Percentiles rank a stretch among this genome's conserved stretches.
phyloP scores from a whole-genome alignment of 2,888 invertebrate species.

The Micoletzkya japonica region DNA sequence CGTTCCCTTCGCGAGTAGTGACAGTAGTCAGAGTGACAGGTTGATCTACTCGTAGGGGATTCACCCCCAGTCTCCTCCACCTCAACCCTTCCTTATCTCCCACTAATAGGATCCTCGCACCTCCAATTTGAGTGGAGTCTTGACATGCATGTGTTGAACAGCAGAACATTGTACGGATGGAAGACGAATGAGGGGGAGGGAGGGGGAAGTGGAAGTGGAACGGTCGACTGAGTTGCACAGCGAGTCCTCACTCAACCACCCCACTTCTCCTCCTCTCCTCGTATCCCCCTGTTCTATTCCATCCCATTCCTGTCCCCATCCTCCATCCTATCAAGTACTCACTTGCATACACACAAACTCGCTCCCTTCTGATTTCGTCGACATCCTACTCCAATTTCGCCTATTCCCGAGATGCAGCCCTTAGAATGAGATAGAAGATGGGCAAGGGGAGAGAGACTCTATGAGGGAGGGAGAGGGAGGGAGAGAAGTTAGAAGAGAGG shows the following conservation, averaged over 20 bases:
- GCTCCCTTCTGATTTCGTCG: constrained; percentile 25
- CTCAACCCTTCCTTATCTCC: no score
- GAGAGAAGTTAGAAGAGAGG: neutral
- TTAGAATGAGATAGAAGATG: neutral
- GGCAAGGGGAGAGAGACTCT: neutral
- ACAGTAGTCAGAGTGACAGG: constrained; percentile 21
- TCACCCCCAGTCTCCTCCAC: no score
- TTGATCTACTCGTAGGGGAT: constrained; percentile 8
- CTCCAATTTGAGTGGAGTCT: no score
- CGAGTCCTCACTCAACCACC: neutral
- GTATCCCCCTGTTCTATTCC: neutral
- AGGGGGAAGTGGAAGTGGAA: constrained; percentile 3
- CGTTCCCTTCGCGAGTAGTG: constrained; percentile 14
- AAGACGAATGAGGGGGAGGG: constrained; percentile 16
- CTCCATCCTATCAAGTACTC: neutral
- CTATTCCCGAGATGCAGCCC: constrained; percentile 14
- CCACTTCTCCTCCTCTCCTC: neutral
- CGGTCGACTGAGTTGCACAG: constrained; percentile 16
- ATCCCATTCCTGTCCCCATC: neutral
- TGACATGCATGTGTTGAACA: neutral
- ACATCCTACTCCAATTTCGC: constrained; percentile 10
- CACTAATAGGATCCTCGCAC: no score
- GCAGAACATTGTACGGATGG: constrained; percentile 15
- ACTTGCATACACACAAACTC: constrained; percentile 20
- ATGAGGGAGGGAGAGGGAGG: constrained; percentile 2